Percentiles rank a stretch among this genome's conserved stretches.
Conservation (phyloP, 2,113 vertebrate genomes). For the Tylochromis polylepis region DNA sequence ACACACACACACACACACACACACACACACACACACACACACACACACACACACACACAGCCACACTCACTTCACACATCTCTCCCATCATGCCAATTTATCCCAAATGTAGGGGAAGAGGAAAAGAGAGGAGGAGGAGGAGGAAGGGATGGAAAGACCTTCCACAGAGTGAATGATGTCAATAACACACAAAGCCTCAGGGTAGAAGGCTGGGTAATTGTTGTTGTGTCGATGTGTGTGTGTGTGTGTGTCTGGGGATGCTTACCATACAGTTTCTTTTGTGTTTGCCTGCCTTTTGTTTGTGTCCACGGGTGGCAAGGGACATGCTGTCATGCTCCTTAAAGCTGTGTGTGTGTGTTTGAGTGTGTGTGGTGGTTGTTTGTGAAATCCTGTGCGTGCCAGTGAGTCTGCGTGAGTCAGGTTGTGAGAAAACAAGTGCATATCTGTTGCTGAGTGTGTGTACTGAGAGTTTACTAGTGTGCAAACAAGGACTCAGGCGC, state of each 20-base stretch:
- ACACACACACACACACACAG: neutral
- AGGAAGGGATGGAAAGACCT: slow-evolving; percentile 47
- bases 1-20: slow-evolving; percentile 1
- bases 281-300: slow-evolving; percentile 54
- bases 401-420: slow-evolving; percentile 22
- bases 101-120: slow-evolving; percentile 47
- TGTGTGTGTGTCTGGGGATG: slow-evolving; percentile 6
- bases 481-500: neutral
- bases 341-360: neutral
- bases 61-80: slow-evolving; percentile 29
- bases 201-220: slow-evolving; percentile 28
- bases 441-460: slow-evolving; percentile 17
- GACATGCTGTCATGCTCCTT: slow-evolving; percentile 58
- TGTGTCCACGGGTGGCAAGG: slow-evolving; percentile 52
- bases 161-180: slow-evolving; percentile 59
- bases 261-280: slow-evolving; percentile 42
- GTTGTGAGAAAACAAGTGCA: slow-evolving; percentile 48
- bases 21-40: neutral
- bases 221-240: slow-evolving; percentile 13
- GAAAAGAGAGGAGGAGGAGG: neutral
- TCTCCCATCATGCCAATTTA: slow-evolving; percentile 52
- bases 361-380: neutral
- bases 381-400: slow-evolving; percentile 51
- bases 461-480: slow-evolving; percentile 20
- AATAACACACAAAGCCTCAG: slow-evolving; percentile 55